phyloP scores from a whole-genome alignment of 2,113 vertebrate genomes.

The Myocastor coypus region DNA sequence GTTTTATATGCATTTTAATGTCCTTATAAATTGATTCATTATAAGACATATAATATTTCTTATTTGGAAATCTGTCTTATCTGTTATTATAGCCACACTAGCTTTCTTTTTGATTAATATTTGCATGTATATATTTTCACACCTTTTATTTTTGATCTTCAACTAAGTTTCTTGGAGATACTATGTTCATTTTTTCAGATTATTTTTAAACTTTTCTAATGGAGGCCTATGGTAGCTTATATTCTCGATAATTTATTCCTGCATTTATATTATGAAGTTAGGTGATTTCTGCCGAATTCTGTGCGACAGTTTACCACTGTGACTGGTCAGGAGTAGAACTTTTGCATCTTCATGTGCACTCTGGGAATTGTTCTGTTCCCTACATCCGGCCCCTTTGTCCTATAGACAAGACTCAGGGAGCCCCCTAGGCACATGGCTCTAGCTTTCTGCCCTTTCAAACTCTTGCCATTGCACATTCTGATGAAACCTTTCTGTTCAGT shows the following conservation, averaged over 20 bases:
- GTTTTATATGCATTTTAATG: background rate
- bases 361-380: background rate
- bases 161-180: background rate
- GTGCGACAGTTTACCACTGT: background rate
- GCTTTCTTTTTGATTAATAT: background rate
- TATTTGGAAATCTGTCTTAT: background rate
- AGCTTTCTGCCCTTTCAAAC: background rate
- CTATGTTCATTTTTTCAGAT: background rate
- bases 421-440: background rate
- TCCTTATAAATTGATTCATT: background rate
- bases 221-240: background rate
- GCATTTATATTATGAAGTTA: background rate
- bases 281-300: background rate
- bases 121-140: background rate
- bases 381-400: background rate
- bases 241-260: background rate
- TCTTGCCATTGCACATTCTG: background rate
- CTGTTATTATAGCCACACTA: background rate
- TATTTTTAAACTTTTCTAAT: background rate
- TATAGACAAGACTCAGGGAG: background rate
- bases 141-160: background rate
- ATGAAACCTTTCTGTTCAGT: background rate
- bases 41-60: background rate
- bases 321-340: background rate
- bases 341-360: background rate